These are phyloP conservation scores for Pempheris klunzingeri DNA, from an alignment of 2,797 vertebrate genomes.

Conservation along the genomic window DNA sequence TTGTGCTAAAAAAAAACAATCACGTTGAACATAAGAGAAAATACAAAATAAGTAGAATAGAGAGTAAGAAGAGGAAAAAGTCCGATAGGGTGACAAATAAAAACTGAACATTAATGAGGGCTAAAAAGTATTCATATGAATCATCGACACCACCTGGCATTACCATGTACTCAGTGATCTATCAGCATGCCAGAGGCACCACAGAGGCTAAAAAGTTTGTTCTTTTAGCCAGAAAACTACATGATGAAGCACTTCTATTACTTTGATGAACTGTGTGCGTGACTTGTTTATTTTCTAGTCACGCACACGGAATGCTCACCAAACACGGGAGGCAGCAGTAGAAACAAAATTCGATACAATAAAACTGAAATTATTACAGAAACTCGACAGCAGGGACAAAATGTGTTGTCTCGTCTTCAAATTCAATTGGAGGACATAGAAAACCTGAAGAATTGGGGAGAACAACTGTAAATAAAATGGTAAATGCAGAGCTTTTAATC, in stretches of 20 bases:
- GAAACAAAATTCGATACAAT: slow-evolving; percentile 16
- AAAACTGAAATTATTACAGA: slow-evolving; percentile 7
- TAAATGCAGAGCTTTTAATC: neutral
- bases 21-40: neutral
- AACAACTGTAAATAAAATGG: neutral
- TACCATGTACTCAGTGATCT: slow-evolving; percentile 21
- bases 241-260: slow-evolving; percentile 30
- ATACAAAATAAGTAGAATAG: neutral
- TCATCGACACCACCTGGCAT: slow-evolving; percentile 44
- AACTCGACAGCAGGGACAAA: slow-evolving; percentile 8
- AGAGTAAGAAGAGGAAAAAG: neutral
- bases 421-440: slow-evolving; percentile 12
- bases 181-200: slow-evolving; percentile 8
- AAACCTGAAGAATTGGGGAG: neutral
- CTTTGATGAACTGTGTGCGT: neutral
- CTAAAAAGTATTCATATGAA: slow-evolving; percentile 37
- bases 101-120: slow-evolving; percentile 5
- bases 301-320: neutral
- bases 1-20: too few relatives aligned
- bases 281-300: slow-evolving; percentile 25
- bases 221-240: neutral
- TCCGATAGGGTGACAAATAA: neutral
- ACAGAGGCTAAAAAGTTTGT: slow-evolving; percentile 21
- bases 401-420: neutral
- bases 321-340: neutral